Evolutionary conservation across 1,140 invertebrate genomes (phyloP).

Genomic region (Planococcus citri): DNA sequence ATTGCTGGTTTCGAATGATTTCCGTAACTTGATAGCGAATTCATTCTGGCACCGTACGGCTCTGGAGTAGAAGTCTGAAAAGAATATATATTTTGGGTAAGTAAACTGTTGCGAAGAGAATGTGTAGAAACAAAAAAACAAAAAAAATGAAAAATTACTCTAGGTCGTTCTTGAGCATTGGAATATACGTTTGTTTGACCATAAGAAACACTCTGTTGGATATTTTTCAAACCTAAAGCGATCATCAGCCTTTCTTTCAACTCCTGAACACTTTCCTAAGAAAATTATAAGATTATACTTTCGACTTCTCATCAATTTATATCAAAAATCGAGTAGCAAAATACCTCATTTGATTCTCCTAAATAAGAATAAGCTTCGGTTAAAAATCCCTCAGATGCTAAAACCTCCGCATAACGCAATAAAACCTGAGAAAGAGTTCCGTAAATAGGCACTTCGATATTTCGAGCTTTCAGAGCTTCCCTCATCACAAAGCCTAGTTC

Average conservation of each 20-base stretch:
- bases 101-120: no score
- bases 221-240: not conserved
- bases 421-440: conserved; percentile 59
- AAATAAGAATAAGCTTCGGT: conserved; percentile 68
- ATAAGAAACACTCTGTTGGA: not conserved
- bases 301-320: not conserved
- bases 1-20: no score
- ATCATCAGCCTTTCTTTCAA: not conserved
- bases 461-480: conserved; percentile 53
- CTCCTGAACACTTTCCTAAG: not conserved
- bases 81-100: not conserved
- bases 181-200: not conserved
- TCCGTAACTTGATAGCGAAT: no score
- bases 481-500: conserved; percentile 68
- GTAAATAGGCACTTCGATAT: conserved; percentile 40
- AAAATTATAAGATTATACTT: not conserved
- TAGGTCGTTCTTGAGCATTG: not conserved
- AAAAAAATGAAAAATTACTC: no score
- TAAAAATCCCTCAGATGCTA: conserved; percentile 73
- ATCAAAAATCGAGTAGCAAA: not conserved
- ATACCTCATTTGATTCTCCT: conserved; percentile 35
- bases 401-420: conserved; percentile 59
- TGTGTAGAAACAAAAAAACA: no score
- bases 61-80: not conserved
- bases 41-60: not conserved